Conservation (phyloP, 2,113 vertebrate species). For the Aix galericulata region DNA sequence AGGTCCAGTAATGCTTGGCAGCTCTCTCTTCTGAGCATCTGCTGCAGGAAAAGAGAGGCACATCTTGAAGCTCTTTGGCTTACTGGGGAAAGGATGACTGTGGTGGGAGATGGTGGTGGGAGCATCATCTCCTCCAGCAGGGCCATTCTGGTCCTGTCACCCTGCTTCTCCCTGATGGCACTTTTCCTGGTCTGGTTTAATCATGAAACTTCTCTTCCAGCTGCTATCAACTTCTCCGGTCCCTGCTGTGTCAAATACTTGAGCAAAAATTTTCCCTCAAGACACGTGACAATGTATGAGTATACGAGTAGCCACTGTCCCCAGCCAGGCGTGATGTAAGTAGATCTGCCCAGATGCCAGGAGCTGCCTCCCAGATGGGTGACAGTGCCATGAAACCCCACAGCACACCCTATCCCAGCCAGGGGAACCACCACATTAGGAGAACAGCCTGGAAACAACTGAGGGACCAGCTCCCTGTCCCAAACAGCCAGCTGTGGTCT, state of each 20-base stretch:
- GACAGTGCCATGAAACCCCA: neutral
- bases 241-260: neutral
- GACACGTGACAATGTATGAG: neutral
- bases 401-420: neutral
- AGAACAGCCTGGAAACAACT: neutral
- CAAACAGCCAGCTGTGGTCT: neutral
- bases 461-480: neutral
- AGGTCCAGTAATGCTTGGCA: neutral
- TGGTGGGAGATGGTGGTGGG: neutral
- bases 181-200: neutral
- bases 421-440: neutral
- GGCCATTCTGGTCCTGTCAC: neutral
- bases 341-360: neutral
- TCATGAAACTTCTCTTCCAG: slow-evolving; percentile 13
- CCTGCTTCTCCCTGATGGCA: neutral
- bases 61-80: neutral
- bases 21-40: neutral
- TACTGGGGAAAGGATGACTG: neutral
- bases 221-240: accelerated
- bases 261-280: accelerated
- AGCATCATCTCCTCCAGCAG: neutral
- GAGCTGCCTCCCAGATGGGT: neutral
- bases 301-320: neutral
- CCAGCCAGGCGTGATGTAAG: slow-evolving; percentile 1
- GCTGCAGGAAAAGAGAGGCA: neutral